phyloP scores from a whole-genome alignment of 2,888 invertebrate genomes.

The Mellilla xanthometata region DNA sequence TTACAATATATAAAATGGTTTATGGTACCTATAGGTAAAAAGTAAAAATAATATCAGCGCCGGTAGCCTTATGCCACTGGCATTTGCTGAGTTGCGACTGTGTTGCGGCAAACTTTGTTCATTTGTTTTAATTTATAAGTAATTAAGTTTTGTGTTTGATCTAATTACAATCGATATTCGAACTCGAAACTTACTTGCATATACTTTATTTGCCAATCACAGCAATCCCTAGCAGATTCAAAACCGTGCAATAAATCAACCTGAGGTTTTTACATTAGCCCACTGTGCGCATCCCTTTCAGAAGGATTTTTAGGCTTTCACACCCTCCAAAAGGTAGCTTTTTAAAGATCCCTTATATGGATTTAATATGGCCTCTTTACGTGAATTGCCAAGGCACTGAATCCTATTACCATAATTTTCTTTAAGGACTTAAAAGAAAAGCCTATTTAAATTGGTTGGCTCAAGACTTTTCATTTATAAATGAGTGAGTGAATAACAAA shows the following conservation, averaged over 20 bases:
- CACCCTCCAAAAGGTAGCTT: slow-evolving; percentile 17
- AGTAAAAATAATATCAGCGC: too few relatives aligned
- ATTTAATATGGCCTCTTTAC: slow-evolving; percentile 13
- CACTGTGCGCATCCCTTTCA: slow-evolving; percentile 14
- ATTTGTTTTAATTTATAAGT: too few relatives aligned
- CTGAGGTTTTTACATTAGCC: slow-evolving; percentile 32
- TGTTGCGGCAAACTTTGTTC: too few relatives aligned
- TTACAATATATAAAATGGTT: too few relatives aligned
- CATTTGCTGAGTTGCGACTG: too few relatives aligned
- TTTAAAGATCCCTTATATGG: slow-evolving; percentile 17
- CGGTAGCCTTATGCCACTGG: too few relatives aligned
- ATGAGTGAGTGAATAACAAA: too few relatives aligned
- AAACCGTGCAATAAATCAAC: slow-evolving; percentile 44
- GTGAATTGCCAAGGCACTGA: slow-evolving; percentile 9
- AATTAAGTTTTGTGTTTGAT: too few relatives aligned
- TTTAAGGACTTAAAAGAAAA: slow-evolving; percentile 2
- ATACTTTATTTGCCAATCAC: background rate
- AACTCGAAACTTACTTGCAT: too few relatives aligned
- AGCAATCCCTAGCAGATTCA: slow-evolving; percentile 25
- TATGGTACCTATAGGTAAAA: too few relatives aligned
- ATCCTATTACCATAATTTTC: slow-evolving; percentile 14
- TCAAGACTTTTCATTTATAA: too few relatives aligned
- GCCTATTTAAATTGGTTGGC: background rate
- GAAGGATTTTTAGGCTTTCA: slow-evolving; percentile 14
- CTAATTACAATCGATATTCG: too few relatives aligned